Base-by-base conservation (phyloP, 2,888 invertebrate species). In the Folsomia candida region DNA sequence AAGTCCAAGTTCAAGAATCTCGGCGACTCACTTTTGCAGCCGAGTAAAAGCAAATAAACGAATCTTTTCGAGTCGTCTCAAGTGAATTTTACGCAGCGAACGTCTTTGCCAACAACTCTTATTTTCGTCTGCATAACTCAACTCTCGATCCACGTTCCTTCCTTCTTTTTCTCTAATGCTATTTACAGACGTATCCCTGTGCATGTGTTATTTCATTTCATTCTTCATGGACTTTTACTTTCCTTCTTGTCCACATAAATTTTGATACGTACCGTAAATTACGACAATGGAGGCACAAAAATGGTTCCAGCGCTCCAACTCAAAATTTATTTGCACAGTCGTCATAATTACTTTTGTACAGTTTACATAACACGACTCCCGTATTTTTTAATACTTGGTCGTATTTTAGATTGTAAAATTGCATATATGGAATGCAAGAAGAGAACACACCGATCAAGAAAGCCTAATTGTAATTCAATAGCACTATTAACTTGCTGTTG, bases 91-190 rank as follows among this genome's bases (percentile, higher is more conserved):
- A 18, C 6, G 18, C 54, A 54, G 54, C n/a, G 54, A 54, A 54
- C n/a, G 54, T 54, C 54, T 54, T 54, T 70, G 73, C 73, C 68
- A 73, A 70, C 68, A 54, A 54, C n/a, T 37, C 37, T 14, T 37
- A 37, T 37, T 37, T 37, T 4, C 37, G 4, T 37, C 14, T 9
- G 14, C 14, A 37, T 14, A 9, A 37, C 37, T 37, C 14, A 37
- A 37, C 37, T 37, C 37, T 37, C n/a, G n/a, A n/a, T n/a, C n/a
- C n/a, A n/a, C n/a, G n/a, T 37, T 37, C 37, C 37, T 37, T 37
- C 37, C 37, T 37, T 37, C 6, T 9, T 37, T 37, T 37, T 9
- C 4, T 37, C 37, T 37, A 37, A 37, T 37, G 54, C 54, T 54
- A 54, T 54, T 54, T 54, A 54, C 54, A 22, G 54, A 54, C 54